These are phyloP conservation scores for Prosopocoilus inquinatus DNA, from an alignment of 2,888 invertebrate species.

Conservation along the genomic window DNA sequence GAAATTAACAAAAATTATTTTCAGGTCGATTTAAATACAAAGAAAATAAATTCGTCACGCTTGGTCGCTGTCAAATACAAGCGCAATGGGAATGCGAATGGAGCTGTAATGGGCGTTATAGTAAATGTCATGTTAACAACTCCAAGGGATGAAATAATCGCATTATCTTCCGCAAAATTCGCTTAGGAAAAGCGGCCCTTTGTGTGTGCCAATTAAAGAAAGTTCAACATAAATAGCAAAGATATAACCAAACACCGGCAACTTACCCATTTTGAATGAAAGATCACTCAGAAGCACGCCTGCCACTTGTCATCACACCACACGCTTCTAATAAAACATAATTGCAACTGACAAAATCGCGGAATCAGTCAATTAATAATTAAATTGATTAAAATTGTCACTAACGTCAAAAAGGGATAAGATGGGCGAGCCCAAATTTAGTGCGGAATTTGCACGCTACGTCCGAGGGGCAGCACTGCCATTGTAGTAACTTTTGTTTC, in stretches of 20 bases:
- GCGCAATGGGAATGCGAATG: too few relatives aligned
- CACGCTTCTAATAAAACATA: constrained; percentile 31
- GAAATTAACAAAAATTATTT: not conserved
- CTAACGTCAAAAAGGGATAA: constrained; percentile 38
- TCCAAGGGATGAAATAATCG: too few relatives aligned
- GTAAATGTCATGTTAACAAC: too few relatives aligned
- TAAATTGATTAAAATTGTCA: constrained; percentile 38
- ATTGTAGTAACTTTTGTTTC: constrained; percentile 16
- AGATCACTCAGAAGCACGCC: constrained; percentile 11
- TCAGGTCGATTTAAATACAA: not conserved
- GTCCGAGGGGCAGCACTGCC: constrained; percentile 25
- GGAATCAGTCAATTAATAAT: constrained; percentile 28
- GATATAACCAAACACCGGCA: constrained; percentile 33
- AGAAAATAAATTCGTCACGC: not conserved
- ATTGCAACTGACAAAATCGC: constrained; percentile 29
- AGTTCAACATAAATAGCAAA: not conserved
- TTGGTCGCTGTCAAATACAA: not conserved
- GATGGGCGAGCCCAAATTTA: constrained; percentile 45
- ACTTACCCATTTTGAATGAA: constrained; percentile 41
- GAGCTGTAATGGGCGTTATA: too few relatives aligned
- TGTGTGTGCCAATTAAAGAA: too few relatives aligned
- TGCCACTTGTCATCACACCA: constrained; percentile 23
- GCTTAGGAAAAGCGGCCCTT: too few relatives aligned
- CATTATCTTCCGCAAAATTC: too few relatives aligned
- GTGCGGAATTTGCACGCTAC: constrained; percentile 20